Evolutionary conservation across 2,113 vertebrate genomes (phyloP).

Genomic region (Ciconia boyciana): DNA sequence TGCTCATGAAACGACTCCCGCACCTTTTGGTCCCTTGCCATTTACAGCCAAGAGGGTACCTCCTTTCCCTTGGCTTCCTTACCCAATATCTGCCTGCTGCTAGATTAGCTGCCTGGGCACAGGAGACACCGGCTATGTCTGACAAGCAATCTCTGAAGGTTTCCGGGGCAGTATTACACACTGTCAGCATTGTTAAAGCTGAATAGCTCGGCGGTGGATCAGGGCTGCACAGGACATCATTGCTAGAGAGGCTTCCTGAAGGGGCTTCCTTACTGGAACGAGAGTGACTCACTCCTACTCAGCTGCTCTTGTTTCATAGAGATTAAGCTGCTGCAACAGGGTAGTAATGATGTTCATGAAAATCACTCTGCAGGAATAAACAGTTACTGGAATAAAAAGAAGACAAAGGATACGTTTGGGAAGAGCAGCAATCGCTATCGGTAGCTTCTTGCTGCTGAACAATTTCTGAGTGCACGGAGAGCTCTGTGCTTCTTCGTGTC

Average conservation of each 20-base stretch:
- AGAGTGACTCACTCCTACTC: conserved; percentile 6
- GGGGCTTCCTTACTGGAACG: conserved; percentile 24
- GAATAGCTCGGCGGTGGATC: not conserved
- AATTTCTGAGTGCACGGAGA: not conserved
- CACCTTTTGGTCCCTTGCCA: not conserved
- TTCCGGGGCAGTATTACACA: conserved; percentile 39
- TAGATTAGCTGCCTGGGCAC: conserved; percentile 26
- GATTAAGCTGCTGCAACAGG: not conserved
- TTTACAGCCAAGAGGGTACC: not conserved
- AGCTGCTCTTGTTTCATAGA: not conserved
- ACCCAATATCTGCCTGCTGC: not conserved
- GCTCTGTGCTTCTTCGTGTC: not conserved
- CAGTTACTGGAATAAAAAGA: not conserved
- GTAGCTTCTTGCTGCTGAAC: not conserved
- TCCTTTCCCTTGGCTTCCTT: conserved; percentile 37
- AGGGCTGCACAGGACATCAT: not conserved
- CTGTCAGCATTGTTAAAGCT: conserved; percentile 26
- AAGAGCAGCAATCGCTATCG: rapidly evolving
- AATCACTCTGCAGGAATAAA: not conserved
- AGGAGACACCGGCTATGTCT: not conserved
- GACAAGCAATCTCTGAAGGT: not conserved
- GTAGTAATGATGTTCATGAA: not conserved
- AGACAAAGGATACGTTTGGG: not conserved
- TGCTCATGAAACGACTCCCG: not conserved
- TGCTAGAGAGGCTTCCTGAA: conserved; percentile 49